Percentiles rank a stretch among this genome's conserved stretches.
phyloP scores from a whole-genome alignment of 2,888 invertebrate genomes.

The Phalera bucephala region DNA sequence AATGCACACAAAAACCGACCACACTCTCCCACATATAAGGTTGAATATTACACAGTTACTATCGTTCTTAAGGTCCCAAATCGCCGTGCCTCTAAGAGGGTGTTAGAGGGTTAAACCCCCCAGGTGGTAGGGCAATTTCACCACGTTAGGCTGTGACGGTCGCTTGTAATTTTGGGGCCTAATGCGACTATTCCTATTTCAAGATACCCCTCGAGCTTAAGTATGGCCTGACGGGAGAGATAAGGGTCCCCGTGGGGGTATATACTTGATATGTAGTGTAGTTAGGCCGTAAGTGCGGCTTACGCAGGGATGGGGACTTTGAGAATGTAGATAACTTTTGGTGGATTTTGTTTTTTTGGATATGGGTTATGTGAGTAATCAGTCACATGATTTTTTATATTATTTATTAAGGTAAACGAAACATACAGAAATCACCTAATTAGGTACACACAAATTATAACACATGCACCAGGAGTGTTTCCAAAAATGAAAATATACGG shows the following conservation, averaged over 20 bases:
- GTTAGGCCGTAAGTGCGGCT: constrained; percentile 1
- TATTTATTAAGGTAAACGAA: too few relatives aligned
- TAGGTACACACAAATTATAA: too few relatives aligned
- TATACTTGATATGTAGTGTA: constrained; percentile 29
- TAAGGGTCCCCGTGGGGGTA: constrained; percentile 59
- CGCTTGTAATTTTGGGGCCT: constrained; percentile 81
- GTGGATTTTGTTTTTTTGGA: too few relatives aligned
- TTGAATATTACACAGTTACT: constrained; percentile 15
- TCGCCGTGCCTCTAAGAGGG: constrained; percentile 39
- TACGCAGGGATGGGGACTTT: background rate
- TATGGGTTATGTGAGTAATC: too few relatives aligned
- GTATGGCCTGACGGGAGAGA: constrained; percentile 72
- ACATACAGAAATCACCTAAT: too few relatives aligned
- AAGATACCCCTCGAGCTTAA: constrained; percentile 75
- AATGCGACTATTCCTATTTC: constrained; percentile 83
- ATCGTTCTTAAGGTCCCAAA: constrained; percentile 39
- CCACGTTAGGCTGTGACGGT: constrained; percentile 81
- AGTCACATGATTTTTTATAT: too few relatives aligned
- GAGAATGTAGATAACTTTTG: background rate
- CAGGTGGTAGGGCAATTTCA: constrained; percentile 79
- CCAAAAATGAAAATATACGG: too few relatives aligned
- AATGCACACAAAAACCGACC: constrained; percentile 10
- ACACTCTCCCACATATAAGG: constrained; percentile 10
- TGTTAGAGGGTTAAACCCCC: constrained; percentile 67
- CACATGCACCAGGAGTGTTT: too few relatives aligned